phyloP scores from a whole-genome alignment of 1,140 invertebrate species.

The Coelopa frigida region DNA sequence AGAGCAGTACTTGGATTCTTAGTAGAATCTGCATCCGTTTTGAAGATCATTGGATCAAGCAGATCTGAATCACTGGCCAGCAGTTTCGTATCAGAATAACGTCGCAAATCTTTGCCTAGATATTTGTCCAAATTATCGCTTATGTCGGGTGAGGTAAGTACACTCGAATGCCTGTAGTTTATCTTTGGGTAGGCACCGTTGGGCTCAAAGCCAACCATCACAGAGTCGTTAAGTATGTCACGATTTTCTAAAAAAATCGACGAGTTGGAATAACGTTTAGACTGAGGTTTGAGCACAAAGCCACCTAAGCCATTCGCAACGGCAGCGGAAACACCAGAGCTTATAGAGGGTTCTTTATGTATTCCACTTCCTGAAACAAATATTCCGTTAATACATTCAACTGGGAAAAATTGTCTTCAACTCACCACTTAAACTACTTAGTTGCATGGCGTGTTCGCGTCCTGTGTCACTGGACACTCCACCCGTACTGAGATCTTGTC shows the following conservation, averaged over 20 bases:
- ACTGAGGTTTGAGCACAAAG: constrained; percentile 36
- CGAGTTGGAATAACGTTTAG: constrained; percentile 36
- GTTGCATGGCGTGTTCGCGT: constrained; percentile 33
- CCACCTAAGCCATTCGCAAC: constrained; percentile 38
- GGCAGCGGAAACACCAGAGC: constrained; percentile 38
- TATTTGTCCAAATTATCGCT: constrained; percentile 22
- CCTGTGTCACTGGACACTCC: constrained; percentile 40
- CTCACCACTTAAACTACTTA: constrained; percentile 41
- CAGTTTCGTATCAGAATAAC: constrained; percentile 48
- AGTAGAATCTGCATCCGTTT: neutral
- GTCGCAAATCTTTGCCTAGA: constrained; percentile 30
- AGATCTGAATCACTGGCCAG: constrained; percentile 15
- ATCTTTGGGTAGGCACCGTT: constrained; percentile 28
- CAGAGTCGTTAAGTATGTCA: constrained; percentile 41
- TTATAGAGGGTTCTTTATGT: constrained; percentile 35
- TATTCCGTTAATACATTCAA: neutral
- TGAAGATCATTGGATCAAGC: constrained; percentile 15
- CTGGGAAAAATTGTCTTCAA: too few relatives aligned
- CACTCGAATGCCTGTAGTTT: constrained; percentile 31
- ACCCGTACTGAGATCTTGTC: constrained; percentile 40
- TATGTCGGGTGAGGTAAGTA: constrained; percentile 23
- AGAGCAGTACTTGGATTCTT: too few relatives aligned
- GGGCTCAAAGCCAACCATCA: constrained; percentile 22
- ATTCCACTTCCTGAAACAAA: constrained; percentile 31
- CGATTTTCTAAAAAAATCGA: constrained; percentile 44